These are phyloP conservation scores for Cricetomys ansorgei DNA, from an alignment of 2,113 vertebrate genomes.

Conservation along the genomic window DNA sequence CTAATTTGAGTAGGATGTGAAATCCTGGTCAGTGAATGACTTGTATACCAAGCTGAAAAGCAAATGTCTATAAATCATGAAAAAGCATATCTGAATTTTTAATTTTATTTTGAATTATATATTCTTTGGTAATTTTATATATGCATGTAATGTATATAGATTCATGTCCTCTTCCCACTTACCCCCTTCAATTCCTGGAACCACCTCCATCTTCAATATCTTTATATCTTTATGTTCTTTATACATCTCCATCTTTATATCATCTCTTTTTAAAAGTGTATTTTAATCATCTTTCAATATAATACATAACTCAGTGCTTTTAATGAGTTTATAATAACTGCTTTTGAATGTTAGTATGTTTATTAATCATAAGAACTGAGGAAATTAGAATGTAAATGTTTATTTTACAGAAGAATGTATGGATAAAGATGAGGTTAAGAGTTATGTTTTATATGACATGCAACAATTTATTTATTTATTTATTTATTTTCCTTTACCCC, in stretches of 20 bases:
- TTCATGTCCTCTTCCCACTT: background rate
- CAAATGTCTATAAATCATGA: background rate
- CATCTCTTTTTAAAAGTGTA: background rate
- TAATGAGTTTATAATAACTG: background rate
- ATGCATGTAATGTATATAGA: background rate
- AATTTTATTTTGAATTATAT: background rate
- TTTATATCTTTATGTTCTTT: too few relatives aligned
- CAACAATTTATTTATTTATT: background rate
- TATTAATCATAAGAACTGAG: background rate
- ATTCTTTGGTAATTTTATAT: background rate
- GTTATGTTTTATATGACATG: background rate
- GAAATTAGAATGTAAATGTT: slow-evolving; percentile 2
- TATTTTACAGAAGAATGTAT: background rate
- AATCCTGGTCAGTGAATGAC: background rate
- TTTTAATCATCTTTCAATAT: slow-evolving; percentile 24
- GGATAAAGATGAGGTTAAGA: background rate
- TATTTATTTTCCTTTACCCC: background rate
- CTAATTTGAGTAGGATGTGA: background rate
- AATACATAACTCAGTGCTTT: background rate
- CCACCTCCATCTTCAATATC: background rate
- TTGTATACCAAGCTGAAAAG: background rate
- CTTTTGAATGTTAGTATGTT: slow-evolving; percentile 18
- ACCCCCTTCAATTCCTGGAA: background rate
- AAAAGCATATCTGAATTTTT: background rate
- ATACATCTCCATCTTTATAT: too few relatives aligned